Conservation (phyloP, 2,888 invertebrate species). For the Alsophila aescularia region DNA sequence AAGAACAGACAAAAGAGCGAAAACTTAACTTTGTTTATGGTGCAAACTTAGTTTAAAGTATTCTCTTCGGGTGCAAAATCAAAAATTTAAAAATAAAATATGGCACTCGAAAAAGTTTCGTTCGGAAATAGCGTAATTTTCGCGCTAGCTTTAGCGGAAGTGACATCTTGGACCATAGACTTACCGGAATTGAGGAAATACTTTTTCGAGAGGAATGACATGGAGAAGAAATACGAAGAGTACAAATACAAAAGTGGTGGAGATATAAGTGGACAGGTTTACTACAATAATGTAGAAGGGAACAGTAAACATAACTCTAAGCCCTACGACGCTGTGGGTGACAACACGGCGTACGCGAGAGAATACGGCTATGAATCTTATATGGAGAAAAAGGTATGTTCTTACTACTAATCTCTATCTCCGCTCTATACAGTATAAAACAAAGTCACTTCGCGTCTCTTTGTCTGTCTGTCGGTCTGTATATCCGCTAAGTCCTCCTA, state of each 20-base stretch:
- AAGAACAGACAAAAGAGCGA: no score
- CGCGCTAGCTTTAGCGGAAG: conserved; percentile 48
- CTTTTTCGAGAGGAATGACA: conserved; percentile 52
- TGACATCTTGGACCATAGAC: conserved; percentile 70
- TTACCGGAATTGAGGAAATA: conserved; percentile 63
- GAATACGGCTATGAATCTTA: conserved; percentile 59
- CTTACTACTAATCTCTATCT: no score
- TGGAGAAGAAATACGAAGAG: conserved; percentile 16
- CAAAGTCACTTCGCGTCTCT: no score
- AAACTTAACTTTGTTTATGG: no score
- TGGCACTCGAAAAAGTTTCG: conserved; percentile 41
- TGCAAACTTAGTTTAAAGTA: background rate
- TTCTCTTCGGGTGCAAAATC: background rate
- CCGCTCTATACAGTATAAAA: no score
- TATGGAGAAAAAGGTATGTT: conserved; percentile 68
- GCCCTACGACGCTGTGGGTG: conserved; percentile 39
- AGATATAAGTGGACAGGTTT: conserved; percentile 20
- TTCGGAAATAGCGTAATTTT: conserved; percentile 41
- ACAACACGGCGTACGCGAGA: conserved; percentile 50
- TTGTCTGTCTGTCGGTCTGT: no score
- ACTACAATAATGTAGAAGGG: conserved; percentile 52
- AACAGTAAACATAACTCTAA: conserved; percentile 52
- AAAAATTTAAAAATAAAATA: conserved; percentile 28
- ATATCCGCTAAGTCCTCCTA: no score
- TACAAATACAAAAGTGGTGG: conserved; percentile 31